Conservation (phyloP, 1,140 invertebrate species). For the Tetramorium parvispinum region DNA sequence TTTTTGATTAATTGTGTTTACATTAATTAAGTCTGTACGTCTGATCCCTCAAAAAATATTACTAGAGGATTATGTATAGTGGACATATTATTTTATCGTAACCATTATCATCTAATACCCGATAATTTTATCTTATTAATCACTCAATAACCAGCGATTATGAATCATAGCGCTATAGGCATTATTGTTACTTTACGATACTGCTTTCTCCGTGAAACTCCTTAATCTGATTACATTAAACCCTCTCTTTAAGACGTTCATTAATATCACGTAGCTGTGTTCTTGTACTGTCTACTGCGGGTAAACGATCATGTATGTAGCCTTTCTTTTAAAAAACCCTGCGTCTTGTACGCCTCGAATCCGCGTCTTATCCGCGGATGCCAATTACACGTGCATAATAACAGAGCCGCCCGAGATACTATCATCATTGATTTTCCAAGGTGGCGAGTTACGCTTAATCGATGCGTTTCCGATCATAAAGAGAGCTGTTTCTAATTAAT, state of each 20-base stretch:
- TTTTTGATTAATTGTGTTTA: not conserved
- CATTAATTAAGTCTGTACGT: not conserved
- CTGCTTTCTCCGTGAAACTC: not conserved
- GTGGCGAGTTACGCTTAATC: constrained; percentile 16
- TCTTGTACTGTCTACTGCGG: constrained; percentile 12
- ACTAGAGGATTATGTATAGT: not conserved
- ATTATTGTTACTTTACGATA: constrained; percentile 13
- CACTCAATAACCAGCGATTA: not conserved
- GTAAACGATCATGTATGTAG: constrained; percentile 5
- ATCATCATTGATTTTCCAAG: constrained; percentile 55
- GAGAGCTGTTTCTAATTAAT: constrained; percentile 14
- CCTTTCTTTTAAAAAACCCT: not conserved
- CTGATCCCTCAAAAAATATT: constrained; percentile 12
- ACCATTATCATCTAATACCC: not conserved
- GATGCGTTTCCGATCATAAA: not conserved
- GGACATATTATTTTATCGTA: not conserved
- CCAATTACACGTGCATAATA: constrained; percentile 26
- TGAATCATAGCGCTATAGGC: not conserved
- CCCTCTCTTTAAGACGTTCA: constrained; percentile 12
- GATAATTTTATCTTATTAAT: constrained; percentile 38
- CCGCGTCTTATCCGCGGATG: not conserved
- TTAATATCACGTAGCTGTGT: not conserved
- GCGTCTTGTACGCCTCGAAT: not conserved
- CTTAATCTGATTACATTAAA: not conserved
- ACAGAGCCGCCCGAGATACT: not conserved